Evolutionary conservation across 2,113 vertebrate species (phyloP), one percentile per base, ranked within the genome.

Genomic region (Oreochromis spilurus): DNA sequence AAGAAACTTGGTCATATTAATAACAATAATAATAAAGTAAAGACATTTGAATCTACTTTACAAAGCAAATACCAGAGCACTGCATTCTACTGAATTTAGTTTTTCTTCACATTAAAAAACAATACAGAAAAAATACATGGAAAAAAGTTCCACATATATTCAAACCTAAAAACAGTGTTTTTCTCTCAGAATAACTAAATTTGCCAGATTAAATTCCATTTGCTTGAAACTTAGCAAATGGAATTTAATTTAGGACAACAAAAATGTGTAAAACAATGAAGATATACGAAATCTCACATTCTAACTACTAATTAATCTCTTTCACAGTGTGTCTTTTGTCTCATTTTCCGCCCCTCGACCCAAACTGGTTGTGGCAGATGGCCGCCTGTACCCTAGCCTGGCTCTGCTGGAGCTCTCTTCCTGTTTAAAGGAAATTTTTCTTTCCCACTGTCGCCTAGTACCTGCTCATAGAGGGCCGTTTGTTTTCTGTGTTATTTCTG

Each of bases 241-340:
- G 57, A 34, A 6, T 60, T 60, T 16, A 1, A 72, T 26, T 72
- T 24, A 45, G 38, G 38, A 72, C 34, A 40, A 45, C 38, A 10
- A 21, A 45, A 45, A 72, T 72, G 38, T 72, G 21, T 4, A 72
- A 72, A 45, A 26, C 38, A 17, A 72, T 26, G 21, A 17, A 45
- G 0, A 17, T 16, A 8, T 26, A 16, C 0, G 0, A 72, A 72
- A 26, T 36, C 24, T 3, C 38, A 45, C 2, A 1, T 43, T 21
- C 19, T n/a, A 57, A 55, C 53, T 55, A 54, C 3, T 24, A 4
- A 53, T 54, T 55, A 55, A 55, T 55, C 53, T 55, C 21, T 55
- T 55, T 13, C 53, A 55, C 21, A 24, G 21, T 55, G 53, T 13
- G 6, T 0, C 53, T 55, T 24, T 55, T 24, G 21, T 55, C 53